Percentiles rank a stretch among this genome's conserved stretches.
These are phyloP conservation scores for Parnassius orleans DNA, from an alignment of 2,888 invertebrate species.

Conservation along the genomic window DNA sequence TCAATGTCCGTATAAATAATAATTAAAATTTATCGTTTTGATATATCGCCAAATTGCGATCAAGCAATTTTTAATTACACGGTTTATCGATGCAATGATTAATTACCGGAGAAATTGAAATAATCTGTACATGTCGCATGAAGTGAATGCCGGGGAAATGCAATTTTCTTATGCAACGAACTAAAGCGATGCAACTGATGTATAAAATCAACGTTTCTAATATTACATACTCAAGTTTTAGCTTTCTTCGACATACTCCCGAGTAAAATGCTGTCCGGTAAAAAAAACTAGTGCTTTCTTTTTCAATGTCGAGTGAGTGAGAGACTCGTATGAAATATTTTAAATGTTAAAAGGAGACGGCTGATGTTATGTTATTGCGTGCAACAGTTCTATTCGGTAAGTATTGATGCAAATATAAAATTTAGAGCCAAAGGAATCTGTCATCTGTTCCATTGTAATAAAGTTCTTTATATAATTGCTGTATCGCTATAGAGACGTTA, in stretches of 20 bases:
- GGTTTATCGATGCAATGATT: constrained; percentile 21
- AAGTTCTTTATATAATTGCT: constrained; percentile 54
- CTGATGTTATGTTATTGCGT: constrained; percentile 56
- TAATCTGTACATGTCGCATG: constrained; percentile 26
- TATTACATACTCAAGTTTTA: constrained; percentile 74
- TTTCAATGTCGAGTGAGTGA: constrained; percentile 70
- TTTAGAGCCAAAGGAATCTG: constrained; percentile 56
- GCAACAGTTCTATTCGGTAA: constrained; percentile 51
- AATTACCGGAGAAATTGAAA: constrained; percentile 26
- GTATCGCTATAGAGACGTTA: constrained; percentile 53
- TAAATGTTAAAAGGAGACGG: constrained; percentile 51
- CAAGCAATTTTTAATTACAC: constrained; percentile 15
- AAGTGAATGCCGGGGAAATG: constrained; percentile 59
- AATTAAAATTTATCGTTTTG: too few species aligned
- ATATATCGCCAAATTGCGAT: constrained; percentile 3
- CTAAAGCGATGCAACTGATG: constrained; percentile 67
- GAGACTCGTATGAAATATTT: constrained; percentile 41
- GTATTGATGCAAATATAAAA: constrained; percentile 54
- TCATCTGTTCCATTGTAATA: constrained; percentile 49
- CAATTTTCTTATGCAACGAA: constrained; percentile 76
- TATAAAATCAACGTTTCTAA: constrained; percentile 72
- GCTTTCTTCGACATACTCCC: constrained; percentile 78
- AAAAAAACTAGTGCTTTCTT: constrained; percentile 77
- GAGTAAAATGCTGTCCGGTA: constrained; percentile 61
- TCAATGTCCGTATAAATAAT: too few species aligned